Base-by-base conservation (phyloP, 2,888 invertebrate species). In the Phymatocera aterrima region DNA sequence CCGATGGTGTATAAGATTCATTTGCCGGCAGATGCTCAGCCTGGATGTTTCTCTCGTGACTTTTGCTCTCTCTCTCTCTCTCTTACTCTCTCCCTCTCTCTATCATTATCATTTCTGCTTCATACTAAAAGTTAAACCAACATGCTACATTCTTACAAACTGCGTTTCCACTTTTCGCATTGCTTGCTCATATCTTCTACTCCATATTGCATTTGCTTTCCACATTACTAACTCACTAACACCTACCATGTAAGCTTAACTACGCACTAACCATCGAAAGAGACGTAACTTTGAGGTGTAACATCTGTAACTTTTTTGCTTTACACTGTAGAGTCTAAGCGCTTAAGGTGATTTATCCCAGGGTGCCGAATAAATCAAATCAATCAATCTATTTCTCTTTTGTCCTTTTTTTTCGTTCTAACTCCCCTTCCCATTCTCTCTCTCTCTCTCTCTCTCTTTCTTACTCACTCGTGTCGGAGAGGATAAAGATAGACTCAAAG, bases 401-500 rank as follows among this genome's bases (percentile, higher is more conserved):
- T 40, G 3, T 40, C n/a, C 18, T n/a, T n/a, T 51, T n/a, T 51
- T n/a, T 8, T n/a, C 4, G 37, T 46, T 68, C 43, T 46, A 28
- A 68, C 34, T 8, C n/a, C 24, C 15, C 10, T 28, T 43, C 28
- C 10, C 28, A 12, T 24, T 15, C 21, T 28, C 2, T 28, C 28
- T 10, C 15, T 28, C 10, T 60, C 60, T 24, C 28, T 28, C 37
- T 6, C 64, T 64, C 64, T 64, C 37, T 64, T 15, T 64, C 21
- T 34, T 8, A 8, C 2, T 64, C 61, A 18, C 34, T 31, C 61
- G 15, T 64, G 3, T 21, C 46, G 43, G 15, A 8, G 60, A 18
- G 75, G 75, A 57, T 75, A 75, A 75, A 75, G 75, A 75, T 75
- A 75, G 75, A 54, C 54, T 31, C 40, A n/a, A 75, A 75, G 57